Evolutionary conservation across 2,888 invertebrate species (phyloP).

Genomic region (Polydrusus cervinus): DNA sequence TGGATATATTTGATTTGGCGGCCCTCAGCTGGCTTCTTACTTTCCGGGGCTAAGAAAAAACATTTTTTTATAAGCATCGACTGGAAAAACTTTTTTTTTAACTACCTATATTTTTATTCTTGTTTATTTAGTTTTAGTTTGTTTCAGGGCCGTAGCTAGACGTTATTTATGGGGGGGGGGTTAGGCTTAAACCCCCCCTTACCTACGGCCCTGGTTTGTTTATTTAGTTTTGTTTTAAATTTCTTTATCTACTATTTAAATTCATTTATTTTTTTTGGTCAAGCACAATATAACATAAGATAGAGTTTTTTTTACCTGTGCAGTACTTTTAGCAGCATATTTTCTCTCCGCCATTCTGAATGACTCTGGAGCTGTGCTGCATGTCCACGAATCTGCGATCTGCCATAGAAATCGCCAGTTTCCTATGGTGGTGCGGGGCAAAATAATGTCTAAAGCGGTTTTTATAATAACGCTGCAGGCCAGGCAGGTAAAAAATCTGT

Average conservation of each 20-base stretch:
- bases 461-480: neutral
- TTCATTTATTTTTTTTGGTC: too few relatives aligned
- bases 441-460: neutral
- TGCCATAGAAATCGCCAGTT: neutral
- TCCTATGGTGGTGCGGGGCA: neutral
- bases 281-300: neutral
- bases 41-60: too few relatives aligned
- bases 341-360: neutral
- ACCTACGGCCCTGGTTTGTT: too few relatives aligned
- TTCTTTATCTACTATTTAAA: neutral
- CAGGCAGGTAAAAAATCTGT: conserved; percentile 1
- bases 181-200: too few relatives aligned
- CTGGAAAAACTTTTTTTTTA: too few relatives aligned
- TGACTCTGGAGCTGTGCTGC: neutral
- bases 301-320: conserved; percentile 1
- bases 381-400: conserved; percentile 7
- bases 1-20: neutral
- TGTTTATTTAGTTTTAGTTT: too few relatives aligned
- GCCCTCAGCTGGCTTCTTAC: too few relatives aligned
- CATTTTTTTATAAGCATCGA: too few relatives aligned
- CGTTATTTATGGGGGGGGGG: too few relatives aligned
- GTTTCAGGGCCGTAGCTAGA: too few relatives aligned
- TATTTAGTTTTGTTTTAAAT: neutral
- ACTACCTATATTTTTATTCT: too few relatives aligned
- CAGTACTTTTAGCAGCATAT: neutral